Base-by-base conservation (phyloP, 2,797 vertebrate genomes). In the Melanotaenia boesemani region DNA sequence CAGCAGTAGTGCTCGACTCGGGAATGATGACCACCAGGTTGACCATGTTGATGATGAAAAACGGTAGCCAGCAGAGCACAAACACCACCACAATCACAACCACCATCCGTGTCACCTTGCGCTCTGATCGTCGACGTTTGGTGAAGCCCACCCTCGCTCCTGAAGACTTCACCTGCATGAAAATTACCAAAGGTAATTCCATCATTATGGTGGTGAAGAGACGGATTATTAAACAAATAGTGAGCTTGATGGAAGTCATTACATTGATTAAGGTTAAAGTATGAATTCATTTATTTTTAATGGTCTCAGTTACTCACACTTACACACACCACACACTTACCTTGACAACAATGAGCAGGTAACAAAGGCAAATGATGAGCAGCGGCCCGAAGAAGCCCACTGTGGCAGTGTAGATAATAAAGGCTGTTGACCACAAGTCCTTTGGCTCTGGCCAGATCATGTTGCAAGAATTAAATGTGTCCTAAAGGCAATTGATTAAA, bases 381-480 rank as follows among this genome's bases (percentile, higher is more conserved):
- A 99, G 93, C 0, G 98, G 98, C 5, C 96, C 97, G 0, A 99
- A 98, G 93, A 99, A 99, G 22, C 98, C 98, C 28, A 99, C 85
- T 0, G 94, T 96, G 0, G 98, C 95, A 0, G 97, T 99, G 92
- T 99, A 99, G 80, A 99, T 81, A 1, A 99, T 99, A 89, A 99
- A 99, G 32, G 95, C 96, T 0, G 96, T 95, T 1, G 95, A 94
- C 98, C 98, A 99, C 58, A 96, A 92, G 0, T 96, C 94, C 13
- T 93, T 95, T 0, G 97, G 98, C 86, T 99, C 98, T 0, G 97
- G 98, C 98, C 97, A 99, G 92, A 95, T 97, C 92, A 99, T 97
- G 91, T 99, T 98, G 86, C 98, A 99, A 0, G 97, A 98, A 84
- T 95, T 95, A 91, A 97, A 97, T 22, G 90, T 95, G 3, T 94